Evolutionary conservation across 2,113 vertebrate species (phyloP).

Genomic region (Anoplopoma fimbria): DNA sequence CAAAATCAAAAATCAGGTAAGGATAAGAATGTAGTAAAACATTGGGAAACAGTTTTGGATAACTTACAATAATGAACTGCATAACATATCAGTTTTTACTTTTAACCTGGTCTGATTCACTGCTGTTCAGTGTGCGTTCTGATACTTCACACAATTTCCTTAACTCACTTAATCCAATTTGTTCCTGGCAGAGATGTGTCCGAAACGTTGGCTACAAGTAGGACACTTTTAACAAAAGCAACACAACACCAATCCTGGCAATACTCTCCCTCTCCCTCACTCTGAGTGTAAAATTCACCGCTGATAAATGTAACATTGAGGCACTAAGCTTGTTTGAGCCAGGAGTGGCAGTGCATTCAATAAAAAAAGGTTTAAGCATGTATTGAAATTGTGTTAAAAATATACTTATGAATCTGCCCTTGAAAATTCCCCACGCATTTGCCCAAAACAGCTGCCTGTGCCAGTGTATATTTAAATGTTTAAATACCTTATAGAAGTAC

Average conservation of each 20-base stretch:
- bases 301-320: conserved; percentile 13
- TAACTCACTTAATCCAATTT: conserved; percentile 71
- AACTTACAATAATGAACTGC: not conserved
- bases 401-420: not conserved
- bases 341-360: not conserved
- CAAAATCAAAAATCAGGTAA: not conserved
- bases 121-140: conserved; percentile 27
- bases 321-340: not conserved
- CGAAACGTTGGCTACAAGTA: conserved; percentile 35
- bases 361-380: conserved; percentile 2
- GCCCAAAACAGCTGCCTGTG: not conserved
- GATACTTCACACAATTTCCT: conserved; percentile 50
- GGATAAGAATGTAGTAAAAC: not conserved
- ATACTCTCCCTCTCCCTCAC: not conserved
- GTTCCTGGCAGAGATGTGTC: conserved; percentile 54
- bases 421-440: conserved; percentile 6
- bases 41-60: not conserved
- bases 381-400: conserved; percentile 35
- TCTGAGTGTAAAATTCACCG: not conserved
- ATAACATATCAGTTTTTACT: not conserved
- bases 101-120: not conserved
- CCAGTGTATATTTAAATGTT: not conserved
- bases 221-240: conserved; percentile 30
- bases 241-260: conserved; percentile 33
- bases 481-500: not conserved